These are phyloP conservation scores for Drosophila grimshawi DNA, from an alignment of 1,140 invertebrate species.

Conservation along the genomic window DNA sequence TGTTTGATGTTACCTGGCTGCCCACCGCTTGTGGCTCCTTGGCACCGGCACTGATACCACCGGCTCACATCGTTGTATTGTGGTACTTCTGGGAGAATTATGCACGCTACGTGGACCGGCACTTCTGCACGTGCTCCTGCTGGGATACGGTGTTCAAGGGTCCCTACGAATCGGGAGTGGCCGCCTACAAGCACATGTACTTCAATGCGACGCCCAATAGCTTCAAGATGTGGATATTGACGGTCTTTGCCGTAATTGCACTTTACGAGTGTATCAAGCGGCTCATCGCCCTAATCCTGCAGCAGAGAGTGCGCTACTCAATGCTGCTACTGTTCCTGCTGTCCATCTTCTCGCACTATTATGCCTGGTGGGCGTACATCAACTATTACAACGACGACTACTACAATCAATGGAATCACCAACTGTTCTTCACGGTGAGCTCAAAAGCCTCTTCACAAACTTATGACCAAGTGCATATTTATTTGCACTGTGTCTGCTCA, in stretches of 20 bases:
- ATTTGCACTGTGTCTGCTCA: slow-evolving; percentile 17
- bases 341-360: slow-evolving; percentile 92
- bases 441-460: slow-evolving; percentile 16
- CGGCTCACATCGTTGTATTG: slow-evolving; percentile 88
- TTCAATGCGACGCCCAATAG: slow-evolving; percentile 92
- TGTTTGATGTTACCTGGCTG: slow-evolving; percentile 81
- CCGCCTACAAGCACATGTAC: slow-evolving; percentile 92
- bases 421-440: slow-evolving; percentile 89
- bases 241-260: slow-evolving; percentile 88
- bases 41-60: slow-evolving; percentile 85
- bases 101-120: slow-evolving; percentile 88
- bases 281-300: slow-evolving; percentile 86
- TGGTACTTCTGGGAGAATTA: slow-evolving; percentile 90
- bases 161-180: slow-evolving; percentile 91
- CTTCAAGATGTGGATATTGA: slow-evolving; percentile 91
- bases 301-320: slow-evolving; percentile 86
- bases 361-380: slow-evolving; percentile 93
- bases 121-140: slow-evolving; percentile 90
- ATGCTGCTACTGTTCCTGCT: slow-evolving; percentile 90
- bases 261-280: slow-evolving; percentile 90
- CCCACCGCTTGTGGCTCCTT: slow-evolving; percentile 80
- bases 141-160: slow-evolving; percentile 94
- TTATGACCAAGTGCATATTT: slow-evolving; percentile 15
- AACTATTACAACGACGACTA: slow-evolving; percentile 95
- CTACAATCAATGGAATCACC: slow-evolving; percentile 91